Evolutionary conservation across 2,113 vertebrate genomes (phyloP).

Genomic region (Abramis brama): DNA sequence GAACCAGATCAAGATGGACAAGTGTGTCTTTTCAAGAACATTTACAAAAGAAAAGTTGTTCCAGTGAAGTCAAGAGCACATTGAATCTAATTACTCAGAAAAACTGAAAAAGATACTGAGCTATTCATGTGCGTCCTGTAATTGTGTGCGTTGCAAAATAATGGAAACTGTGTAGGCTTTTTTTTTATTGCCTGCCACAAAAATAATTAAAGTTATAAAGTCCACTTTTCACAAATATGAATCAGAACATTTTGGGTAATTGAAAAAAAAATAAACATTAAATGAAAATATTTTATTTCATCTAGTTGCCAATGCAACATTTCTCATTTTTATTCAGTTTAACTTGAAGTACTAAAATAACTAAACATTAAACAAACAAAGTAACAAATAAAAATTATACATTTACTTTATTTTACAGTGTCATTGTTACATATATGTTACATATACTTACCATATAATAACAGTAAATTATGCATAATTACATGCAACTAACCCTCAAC

Average conservation of each 20-base stretch:
- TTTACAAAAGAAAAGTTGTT: conserved; percentile 35
- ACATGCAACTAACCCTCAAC: too few relatives aligned
- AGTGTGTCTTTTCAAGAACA: conserved; percentile 42
- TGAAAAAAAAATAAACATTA: background rate
- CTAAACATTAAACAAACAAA: too few relatives aligned
- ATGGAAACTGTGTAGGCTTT: background rate
- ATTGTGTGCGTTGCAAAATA: background rate
- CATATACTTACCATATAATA: too few relatives aligned
- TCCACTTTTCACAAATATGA: too few relatives aligned
- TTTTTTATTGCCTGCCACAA: too few relatives aligned
- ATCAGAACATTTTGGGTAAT: too few relatives aligned
- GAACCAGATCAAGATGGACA: conserved; percentile 45
- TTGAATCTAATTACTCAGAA: conserved; percentile 25
- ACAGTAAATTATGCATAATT: too few relatives aligned
- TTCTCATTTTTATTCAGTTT: background rate
- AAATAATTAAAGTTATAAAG: too few relatives aligned
- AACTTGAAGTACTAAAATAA: background rate
- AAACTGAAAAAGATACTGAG: background rate
- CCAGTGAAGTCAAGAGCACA: conserved; percentile 26
- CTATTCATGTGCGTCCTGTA: background rate
- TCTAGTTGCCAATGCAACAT: too few relatives aligned
- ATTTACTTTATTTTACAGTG: too few relatives aligned
- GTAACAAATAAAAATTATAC: background rate
- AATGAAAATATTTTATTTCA: background rate
- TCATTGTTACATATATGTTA: too few relatives aligned